Percentiles rank a stretch among this genome's conserved stretches.
Evolutionary conservation across 2,797 vertebrate genomes (phyloP).

Genomic region (Syndactyla subalaris): DNA sequence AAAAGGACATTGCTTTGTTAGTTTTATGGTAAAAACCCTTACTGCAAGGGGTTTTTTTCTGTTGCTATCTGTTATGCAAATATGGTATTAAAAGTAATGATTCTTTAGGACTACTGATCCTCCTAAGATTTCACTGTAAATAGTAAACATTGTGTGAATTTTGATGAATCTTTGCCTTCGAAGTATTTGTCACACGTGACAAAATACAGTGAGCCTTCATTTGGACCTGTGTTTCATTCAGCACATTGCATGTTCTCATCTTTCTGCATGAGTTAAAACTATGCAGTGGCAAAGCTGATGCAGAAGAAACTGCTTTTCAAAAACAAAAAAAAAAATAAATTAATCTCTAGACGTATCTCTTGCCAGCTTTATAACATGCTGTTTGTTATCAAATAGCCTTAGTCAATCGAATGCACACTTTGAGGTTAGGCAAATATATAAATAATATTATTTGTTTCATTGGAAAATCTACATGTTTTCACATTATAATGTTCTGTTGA

Average conservation of each 20-base stretch:
- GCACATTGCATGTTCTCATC: background rate
- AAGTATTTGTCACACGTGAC: background rate
- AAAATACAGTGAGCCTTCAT: background rate
- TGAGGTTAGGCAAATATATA: background rate
- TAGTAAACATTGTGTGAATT: background rate
- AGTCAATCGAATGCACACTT: background rate
- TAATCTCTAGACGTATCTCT: background rate
- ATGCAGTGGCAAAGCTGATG: background rate
- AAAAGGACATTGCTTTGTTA: background rate
- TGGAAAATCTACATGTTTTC: background rate
- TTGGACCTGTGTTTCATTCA: background rate
- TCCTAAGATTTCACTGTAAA: background rate
- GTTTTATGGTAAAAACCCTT: background rate
- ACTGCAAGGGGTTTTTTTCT: background rate
- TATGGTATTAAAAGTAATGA: background rate
- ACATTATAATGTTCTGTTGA: background rate
- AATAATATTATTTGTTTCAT: background rate
- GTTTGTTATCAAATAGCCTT: background rate
- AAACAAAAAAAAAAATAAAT: background rate
- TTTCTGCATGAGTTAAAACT: background rate
- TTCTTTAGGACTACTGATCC: background rate
- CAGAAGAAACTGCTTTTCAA: background rate
- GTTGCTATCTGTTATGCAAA: background rate
- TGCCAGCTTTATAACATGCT: background rate
- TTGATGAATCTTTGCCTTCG: background rate